phyloP scores from a whole-genome alignment of 1,140 invertebrate genomes.

The Triops longicaudatus region DNA sequence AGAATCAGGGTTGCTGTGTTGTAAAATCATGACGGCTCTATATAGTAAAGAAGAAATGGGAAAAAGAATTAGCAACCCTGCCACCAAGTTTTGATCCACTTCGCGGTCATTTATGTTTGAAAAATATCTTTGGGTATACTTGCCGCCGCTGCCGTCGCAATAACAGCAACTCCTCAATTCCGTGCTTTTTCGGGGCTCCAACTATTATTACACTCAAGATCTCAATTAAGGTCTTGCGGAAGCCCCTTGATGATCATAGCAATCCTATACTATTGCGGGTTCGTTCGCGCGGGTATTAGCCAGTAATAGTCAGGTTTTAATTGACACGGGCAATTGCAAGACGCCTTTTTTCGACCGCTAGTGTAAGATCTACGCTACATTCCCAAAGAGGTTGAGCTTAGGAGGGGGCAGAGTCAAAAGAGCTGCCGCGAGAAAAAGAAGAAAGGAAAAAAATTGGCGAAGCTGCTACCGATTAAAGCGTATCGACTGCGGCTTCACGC shows the following conservation, averaged over 20 bases:
- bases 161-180: neutral
- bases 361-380: neutral
- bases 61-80: neutral
- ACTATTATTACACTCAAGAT: neutral
- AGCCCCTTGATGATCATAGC: neutral
- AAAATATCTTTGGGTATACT: neutral
- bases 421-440: neutral
- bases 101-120: neutral
- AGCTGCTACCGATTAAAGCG: conserved; percentile 11
- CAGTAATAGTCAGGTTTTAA: conserved; percentile 8
- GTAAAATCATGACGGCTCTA: neutral
- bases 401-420: neutral
- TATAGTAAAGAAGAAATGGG: neutral
- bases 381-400: neutral
- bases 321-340: neutral
- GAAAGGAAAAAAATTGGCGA: conserved; percentile 15
- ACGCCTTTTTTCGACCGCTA: neutral
- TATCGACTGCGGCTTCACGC: conserved; percentile 5
- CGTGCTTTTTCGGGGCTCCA: neutral
- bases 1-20: neutral
- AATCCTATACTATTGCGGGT: neutral
- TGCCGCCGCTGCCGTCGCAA: neutral
- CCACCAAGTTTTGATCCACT: neutral
- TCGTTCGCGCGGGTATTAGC: neutral
- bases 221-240: neutral